Conservation (phyloP, 2,797 vertebrate species). For the Orientallactaga sibirica region DNA sequence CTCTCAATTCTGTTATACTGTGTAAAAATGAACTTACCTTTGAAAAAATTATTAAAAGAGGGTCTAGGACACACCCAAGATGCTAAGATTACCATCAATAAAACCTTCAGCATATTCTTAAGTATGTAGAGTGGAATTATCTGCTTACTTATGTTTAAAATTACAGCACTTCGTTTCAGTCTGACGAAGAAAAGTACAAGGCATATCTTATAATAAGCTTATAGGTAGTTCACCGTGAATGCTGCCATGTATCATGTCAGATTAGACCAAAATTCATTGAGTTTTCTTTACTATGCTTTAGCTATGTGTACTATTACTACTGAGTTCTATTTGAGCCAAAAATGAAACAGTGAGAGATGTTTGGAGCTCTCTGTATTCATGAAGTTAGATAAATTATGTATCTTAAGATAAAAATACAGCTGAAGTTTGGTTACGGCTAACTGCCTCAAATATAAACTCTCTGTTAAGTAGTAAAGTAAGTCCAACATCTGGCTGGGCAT, state of each 20-base stretch:
- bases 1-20: neutral
- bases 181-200: neutral
- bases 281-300: slow-evolving; percentile 54
- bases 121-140: slow-evolving; percentile 6
- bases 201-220: slow-evolving; percentile 25
- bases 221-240: neutral
- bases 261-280: slow-evolving; percentile 45
- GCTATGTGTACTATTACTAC: slow-evolving; percentile 46
- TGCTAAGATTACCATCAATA: neutral
- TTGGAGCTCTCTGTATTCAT: slow-evolving; percentile 61
- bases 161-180: neutral
- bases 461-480: slow-evolving; percentile 75
- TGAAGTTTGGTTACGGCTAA: slow-evolving; percentile 75
- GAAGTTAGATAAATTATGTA: slow-evolving; percentile 68
- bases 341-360: slow-evolving; percentile 12
- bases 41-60: slow-evolving; percentile 38
- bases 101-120: slow-evolving; percentile 14
- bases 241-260: slow-evolving; percentile 22
- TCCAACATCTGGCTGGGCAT: slow-evolving; percentile 77
- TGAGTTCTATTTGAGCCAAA: slow-evolving; percentile 48
- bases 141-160: neutral
- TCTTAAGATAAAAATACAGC: slow-evolving; percentile 73
- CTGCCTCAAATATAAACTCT: slow-evolving; percentile 79
- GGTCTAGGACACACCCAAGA: neutral
- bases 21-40: slow-evolving; percentile 37